Conservation (phyloP, 2,113 vertebrate species). For the Thymallus thymallus region DNA sequence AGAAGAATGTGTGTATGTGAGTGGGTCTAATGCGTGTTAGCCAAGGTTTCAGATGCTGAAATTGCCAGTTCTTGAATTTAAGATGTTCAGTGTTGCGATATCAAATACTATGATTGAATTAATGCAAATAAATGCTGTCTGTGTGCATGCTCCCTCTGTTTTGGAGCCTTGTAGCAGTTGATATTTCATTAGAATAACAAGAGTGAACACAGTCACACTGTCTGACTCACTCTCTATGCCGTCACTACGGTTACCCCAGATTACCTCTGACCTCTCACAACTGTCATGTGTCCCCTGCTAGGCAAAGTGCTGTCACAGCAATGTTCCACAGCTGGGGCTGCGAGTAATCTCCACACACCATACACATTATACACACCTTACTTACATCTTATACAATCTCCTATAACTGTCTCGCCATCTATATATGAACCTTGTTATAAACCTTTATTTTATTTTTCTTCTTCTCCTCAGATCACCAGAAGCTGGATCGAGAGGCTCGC, state of each 20-base stretch:
- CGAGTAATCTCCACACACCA: not conserved
- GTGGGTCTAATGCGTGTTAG: not conserved
- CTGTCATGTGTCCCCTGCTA: not conserved
- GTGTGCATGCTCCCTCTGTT: constrained; percentile 13
- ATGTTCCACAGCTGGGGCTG: not conserved
- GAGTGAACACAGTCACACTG: not conserved
- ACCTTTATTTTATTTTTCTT: not conserved
- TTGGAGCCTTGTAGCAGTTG: constrained; percentile 25
- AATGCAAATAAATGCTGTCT: constrained; percentile 33
- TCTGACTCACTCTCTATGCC: constrained; percentile 21
- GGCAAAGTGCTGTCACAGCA: not conserved
- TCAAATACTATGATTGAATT: too few species aligned
- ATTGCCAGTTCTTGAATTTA: too few species aligned
- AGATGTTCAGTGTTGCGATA: too few species aligned
- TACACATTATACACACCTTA: not conserved
- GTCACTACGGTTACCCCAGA: constrained; percentile 20
- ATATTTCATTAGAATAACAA: constrained; percentile 30
- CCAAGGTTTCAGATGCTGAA: too few species aligned
- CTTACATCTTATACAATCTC: not conserved
- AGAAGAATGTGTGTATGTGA: not conserved
- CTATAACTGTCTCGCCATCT: too few species aligned
- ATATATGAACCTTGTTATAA: too few species aligned
- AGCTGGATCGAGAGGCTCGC: constrained; percentile 1
- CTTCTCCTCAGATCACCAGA: not conserved
- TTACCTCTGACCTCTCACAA: constrained; percentile 22